Evolutionary conservation across 2,888 invertebrate species (phyloP).

Genomic region (Carpatolechia fugitivella): DNA sequence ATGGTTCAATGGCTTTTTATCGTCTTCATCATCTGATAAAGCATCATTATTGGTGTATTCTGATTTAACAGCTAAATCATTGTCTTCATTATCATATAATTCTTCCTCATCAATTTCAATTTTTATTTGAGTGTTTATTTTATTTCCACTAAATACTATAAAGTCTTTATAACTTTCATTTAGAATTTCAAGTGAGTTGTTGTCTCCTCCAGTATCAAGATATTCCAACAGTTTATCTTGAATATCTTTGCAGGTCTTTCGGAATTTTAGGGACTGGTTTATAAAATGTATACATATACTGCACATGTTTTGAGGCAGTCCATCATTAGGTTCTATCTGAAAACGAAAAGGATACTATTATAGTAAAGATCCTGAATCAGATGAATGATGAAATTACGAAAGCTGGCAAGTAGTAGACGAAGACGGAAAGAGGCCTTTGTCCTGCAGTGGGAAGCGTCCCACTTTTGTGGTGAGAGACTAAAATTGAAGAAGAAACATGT

Average conservation of each 20-base stretch:
- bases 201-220: neutral
- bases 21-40: neutral
- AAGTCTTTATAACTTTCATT: neutral
- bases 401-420: no score
- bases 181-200: neutral
- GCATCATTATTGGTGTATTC: neutral
- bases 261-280: slow-evolving; percentile 37
- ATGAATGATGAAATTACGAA: neutral
- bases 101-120: neutral
- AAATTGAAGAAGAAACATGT: neutral
- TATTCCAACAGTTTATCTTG: neutral
- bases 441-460: no score
- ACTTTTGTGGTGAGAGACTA: no score
- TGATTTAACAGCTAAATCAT: neutral
- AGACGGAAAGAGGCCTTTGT: no score
- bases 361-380: neutral
- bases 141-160: neutral
- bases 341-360: neutral
- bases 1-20: neutral
- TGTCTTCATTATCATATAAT: neutral
- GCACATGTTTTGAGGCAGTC: slow-evolving; percentile 41
- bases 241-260: slow-evolving; percentile 37
- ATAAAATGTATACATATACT: slow-evolving; percentile 33
- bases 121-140: slow-evolving; percentile 6
- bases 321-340: slow-evolving; percentile 35